Conservation (phyloP, 2,888 invertebrate genomes). For the Pseudoips prasinana region DNA sequence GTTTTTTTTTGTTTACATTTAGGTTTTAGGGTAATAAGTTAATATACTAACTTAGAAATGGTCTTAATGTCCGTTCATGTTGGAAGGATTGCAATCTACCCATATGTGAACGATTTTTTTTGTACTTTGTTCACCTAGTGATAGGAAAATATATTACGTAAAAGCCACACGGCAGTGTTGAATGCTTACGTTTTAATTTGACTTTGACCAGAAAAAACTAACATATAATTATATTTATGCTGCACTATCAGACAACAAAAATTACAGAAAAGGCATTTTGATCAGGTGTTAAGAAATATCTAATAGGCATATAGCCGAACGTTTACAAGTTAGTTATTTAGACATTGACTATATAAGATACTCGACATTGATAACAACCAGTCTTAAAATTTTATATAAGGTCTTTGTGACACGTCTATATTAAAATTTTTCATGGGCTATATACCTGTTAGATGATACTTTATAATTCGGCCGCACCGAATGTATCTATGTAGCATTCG, state of each 20-base stretch:
- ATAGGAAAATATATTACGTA: slow-evolving; percentile 21
- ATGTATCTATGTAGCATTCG: slow-evolving; percentile 5
- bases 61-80: neutral
- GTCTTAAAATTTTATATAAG: slow-evolving; percentile 3
- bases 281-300: slow-evolving; percentile 17
- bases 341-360: slow-evolving; percentile 1
- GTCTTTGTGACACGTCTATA: slow-evolving; percentile 2
- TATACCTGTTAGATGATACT: slow-evolving; percentile 23
- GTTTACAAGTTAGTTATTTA: slow-evolving; percentile 1
- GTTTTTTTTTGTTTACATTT: no score
- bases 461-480: slow-evolving; percentile 20
- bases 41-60: no score
- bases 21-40: no score
- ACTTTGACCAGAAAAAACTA: slow-evolving; percentile 22
- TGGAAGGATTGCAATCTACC: slow-evolving; percentile 29
- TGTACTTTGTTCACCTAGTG: slow-evolving; percentile 63
- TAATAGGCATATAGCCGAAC: slow-evolving; percentile 27
- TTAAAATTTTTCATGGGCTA: slow-evolving; percentile 9
- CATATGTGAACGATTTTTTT: slow-evolving; percentile 53
- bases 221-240: slow-evolving; percentile 10
- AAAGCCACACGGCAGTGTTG: slow-evolving; percentile 31
- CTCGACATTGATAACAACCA: slow-evolving; percentile 4
- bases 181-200: slow-evolving; percentile 20
- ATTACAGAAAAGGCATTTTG: slow-evolving; percentile 12
- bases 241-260: slow-evolving; percentile 10